These are phyloP conservation scores for Sialis fuliginosa DNA, from an alignment of 2,888 invertebrate species.

Conservation along the genomic window DNA sequence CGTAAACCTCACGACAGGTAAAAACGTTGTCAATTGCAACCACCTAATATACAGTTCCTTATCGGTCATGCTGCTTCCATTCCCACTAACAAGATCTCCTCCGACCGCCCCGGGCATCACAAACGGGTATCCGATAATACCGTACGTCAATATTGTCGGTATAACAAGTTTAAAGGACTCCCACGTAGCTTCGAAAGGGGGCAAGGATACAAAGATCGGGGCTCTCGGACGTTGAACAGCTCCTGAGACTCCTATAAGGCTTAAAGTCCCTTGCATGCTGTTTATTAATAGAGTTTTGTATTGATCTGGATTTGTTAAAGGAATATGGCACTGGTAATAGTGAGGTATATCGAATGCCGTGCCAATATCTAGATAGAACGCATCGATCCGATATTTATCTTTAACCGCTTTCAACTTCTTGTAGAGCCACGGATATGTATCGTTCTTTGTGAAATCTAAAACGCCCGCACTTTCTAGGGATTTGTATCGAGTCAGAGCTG, in stretches of 20 bases:
- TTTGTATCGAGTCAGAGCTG: constrained; percentile 68
- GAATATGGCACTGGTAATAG: constrained; percentile 61
- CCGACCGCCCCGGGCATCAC: constrained; percentile 89
- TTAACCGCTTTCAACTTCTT: constrained; percentile 52
- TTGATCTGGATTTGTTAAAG: constrained; percentile 62
- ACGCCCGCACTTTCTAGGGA: constrained; percentile 66
- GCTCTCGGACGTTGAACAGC: constrained; percentile 66
- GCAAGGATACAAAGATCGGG: constrained; percentile 72
- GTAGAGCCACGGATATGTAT: constrained; percentile 59
- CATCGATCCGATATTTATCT: constrained; percentile 60
- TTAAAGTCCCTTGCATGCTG: constrained; percentile 40
- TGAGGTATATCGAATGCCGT: constrained; percentile 74
- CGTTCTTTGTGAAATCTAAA: constrained; percentile 71
- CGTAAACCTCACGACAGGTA: constrained; percentile 84
- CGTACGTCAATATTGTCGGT: constrained; percentile 73
- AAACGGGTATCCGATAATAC: constrained; percentile 83
- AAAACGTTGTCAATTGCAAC: constrained; percentile 77
- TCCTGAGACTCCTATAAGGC: constrained; percentile 66
- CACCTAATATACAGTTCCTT: constrained; percentile 76
- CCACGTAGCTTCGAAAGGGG: constrained; percentile 80
- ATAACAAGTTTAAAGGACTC: constrained; percentile 31
- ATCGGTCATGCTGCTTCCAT: constrained; percentile 41
- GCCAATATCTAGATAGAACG: constrained; percentile 69
- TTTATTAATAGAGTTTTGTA: constrained; percentile 58
- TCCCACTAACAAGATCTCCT: constrained; percentile 59